These are phyloP conservation scores for Thalassarche chlororhynchos DNA, from an alignment of 2,113 vertebrate species.

Conservation along the genomic window DNA sequence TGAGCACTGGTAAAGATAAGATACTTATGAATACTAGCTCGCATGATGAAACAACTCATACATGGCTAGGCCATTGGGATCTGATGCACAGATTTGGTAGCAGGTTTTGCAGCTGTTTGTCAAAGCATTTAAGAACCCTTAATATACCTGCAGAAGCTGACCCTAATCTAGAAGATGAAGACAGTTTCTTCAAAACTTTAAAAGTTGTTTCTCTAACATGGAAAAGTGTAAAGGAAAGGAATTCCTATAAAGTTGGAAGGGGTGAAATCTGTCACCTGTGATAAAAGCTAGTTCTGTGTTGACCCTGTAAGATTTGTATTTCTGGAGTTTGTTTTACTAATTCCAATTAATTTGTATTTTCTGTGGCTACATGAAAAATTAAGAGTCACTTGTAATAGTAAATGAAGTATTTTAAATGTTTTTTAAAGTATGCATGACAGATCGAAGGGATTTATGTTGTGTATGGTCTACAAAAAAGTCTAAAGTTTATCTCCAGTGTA, in stretches of 20 bases:
- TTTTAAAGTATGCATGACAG: not conserved
- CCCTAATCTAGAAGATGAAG: not conserved
- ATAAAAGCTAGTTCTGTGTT: not conserved
- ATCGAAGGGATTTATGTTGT: not conserved
- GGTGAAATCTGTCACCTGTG: not conserved
- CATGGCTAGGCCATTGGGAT: not conserved
- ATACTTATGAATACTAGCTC: not conserved
- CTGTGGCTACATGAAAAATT: not conserved
- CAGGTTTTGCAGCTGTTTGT: not conserved
- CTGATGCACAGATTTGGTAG: not conserved
- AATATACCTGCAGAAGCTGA: not conserved
- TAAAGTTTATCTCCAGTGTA: not conserved
- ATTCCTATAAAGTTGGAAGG: not conserved
- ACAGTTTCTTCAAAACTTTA: not conserved
- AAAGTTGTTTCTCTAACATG: not conserved
- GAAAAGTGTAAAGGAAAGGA: not conserved
- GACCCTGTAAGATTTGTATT: not conserved
- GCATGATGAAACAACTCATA: not conserved
- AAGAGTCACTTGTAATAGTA: not conserved
- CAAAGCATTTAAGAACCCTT: not conserved
- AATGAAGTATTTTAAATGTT: not conserved
- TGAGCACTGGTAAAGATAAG: not conserved
- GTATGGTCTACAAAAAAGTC: not conserved
- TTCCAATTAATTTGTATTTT: not conserved
- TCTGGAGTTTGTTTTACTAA: not conserved